Percentiles rank a stretch among this genome's conserved stretches.
phyloP scores from a whole-genome alignment of 2,113 vertebrate species.

The Notothenia rossii region DNA sequence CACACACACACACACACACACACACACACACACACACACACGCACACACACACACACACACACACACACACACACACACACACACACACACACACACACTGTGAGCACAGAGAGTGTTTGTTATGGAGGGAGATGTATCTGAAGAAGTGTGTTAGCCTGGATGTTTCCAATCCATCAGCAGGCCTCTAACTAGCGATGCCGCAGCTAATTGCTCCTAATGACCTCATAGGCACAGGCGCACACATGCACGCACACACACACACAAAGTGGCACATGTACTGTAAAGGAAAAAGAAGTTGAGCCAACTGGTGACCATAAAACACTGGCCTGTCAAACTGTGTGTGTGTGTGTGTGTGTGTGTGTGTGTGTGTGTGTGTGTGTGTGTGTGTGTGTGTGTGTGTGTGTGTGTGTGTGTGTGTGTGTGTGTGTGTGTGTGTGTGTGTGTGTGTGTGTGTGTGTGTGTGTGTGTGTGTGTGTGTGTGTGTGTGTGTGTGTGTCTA shows the following conservation, averaged over 20 bases:
- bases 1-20: background rate
- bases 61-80: conserved; percentile 19
- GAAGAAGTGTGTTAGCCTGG: conserved; percentile 64
- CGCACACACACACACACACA: background rate
- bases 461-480: conserved; percentile 29
- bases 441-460: conserved; percentile 30
- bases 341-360: conserved; percentile 28
- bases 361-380: conserved; percentile 30
- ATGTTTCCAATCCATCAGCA: conserved; percentile 78
- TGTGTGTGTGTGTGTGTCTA: conserved; percentile 26
- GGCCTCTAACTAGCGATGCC: conserved; percentile 61
- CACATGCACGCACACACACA: conserved; percentile 9
- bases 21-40: background rate
- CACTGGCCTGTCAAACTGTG: conserved; percentile 38
- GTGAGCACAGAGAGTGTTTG: conserved; percentile 44
- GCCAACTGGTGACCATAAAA: conserved; percentile 63
- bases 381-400: conserved; percentile 30
- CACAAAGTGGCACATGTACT: conserved; percentile 21
- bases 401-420: conserved; percentile 38
- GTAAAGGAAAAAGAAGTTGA: conserved; percentile 58
- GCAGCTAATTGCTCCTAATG: conserved; percentile 72
- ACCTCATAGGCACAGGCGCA: conserved; percentile 51
- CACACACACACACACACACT: conserved; percentile 4
- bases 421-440: conserved; percentile 28
- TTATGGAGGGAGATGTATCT: conserved; percentile 47